Conservation (phyloP, 2,888 invertebrate species). For the Perithous albicinctus region DNA sequence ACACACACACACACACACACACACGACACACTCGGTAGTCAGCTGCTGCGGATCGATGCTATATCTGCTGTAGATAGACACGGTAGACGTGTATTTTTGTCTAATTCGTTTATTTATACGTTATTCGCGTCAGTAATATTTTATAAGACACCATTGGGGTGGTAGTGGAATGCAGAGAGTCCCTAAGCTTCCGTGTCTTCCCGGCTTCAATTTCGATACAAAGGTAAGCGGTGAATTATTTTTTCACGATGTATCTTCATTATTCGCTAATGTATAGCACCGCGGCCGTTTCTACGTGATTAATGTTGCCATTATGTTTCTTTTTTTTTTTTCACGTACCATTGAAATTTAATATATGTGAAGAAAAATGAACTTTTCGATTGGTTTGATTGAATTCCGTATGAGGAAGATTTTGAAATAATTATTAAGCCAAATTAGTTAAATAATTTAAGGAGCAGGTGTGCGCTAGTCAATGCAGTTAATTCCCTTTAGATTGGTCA, state of each 20-base stretch:
- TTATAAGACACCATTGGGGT: slow-evolving; percentile 41
- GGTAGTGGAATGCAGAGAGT: slow-evolving; percentile 85
- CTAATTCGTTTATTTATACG: background rate
- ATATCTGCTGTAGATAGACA: background rate
- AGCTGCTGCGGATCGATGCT: background rate
- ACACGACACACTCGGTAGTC: too few relatives aligned
- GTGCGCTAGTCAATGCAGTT: background rate
- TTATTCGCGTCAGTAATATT: slow-evolving; percentile 22
- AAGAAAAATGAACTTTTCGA: too few relatives aligned
- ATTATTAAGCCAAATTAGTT: background rate
- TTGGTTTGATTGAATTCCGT: too few relatives aligned
- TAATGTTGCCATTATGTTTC: too few relatives aligned
- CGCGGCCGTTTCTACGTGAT: too few relatives aligned
- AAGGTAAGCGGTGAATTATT: slow-evolving; percentile 85
- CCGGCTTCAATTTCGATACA: slow-evolving; percentile 89
- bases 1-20: too few relatives aligned
- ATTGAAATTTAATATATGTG: too few relatives aligned
- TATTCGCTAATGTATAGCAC: background rate
- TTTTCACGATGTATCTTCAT: background rate
- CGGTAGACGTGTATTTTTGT: background rate
- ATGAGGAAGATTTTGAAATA: background rate
- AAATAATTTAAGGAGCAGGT: slow-evolving; percentile 11
- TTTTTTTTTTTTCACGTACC: too few relatives aligned
- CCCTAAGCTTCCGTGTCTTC: slow-evolving; percentile 90
- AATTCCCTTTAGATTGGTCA: slow-evolving; percentile 86